Conservation (phyloP, 2,797 vertebrate genomes). For the Chromis chromis region DNA sequence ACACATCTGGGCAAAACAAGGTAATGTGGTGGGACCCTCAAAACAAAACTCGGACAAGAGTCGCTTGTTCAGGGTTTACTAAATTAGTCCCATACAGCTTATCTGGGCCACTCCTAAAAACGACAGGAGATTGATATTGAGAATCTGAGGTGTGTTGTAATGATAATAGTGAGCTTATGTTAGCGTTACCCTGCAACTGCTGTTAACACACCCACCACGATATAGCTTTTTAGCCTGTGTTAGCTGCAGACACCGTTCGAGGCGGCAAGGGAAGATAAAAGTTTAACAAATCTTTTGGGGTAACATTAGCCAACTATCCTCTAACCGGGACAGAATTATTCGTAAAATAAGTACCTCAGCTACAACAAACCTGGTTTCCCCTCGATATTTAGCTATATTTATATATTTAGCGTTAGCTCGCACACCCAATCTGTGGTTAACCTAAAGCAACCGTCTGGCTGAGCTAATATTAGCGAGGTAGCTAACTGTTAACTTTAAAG, state of each 20-base stretch:
- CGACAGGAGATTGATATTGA: background rate
- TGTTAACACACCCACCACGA: conserved; percentile 71
- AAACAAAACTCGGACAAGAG: too few species aligned
- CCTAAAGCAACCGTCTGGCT: background rate
- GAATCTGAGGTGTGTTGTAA: background rate
- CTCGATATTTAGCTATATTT: background rate
- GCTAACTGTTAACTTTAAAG: conserved; percentile 47
- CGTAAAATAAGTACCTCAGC: background rate
- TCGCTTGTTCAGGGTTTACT: too few species aligned
- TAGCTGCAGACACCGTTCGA: conserved; percentile 40
- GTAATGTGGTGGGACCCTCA: too few species aligned
- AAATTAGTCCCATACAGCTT: background rate
- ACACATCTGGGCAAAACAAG: too few species aligned
- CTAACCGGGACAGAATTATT: background rate
- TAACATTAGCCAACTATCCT: background rate
- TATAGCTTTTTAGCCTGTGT: conserved; percentile 61
- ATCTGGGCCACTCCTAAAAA: background rate
- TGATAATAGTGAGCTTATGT: background rate
- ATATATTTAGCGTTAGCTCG: conserved; percentile 29
- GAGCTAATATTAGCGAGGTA: conserved; percentile 37
- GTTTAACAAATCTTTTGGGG: background rate
- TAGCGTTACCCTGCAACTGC: conserved; percentile 14
- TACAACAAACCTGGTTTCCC: background rate
- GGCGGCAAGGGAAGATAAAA: conserved; percentile 30
- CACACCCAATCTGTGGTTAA: background rate